Percentiles rank a stretch among this genome's conserved stretches.
Conservation (phyloP, 2,113 vertebrate species). For the Sialia sialis region DNA sequence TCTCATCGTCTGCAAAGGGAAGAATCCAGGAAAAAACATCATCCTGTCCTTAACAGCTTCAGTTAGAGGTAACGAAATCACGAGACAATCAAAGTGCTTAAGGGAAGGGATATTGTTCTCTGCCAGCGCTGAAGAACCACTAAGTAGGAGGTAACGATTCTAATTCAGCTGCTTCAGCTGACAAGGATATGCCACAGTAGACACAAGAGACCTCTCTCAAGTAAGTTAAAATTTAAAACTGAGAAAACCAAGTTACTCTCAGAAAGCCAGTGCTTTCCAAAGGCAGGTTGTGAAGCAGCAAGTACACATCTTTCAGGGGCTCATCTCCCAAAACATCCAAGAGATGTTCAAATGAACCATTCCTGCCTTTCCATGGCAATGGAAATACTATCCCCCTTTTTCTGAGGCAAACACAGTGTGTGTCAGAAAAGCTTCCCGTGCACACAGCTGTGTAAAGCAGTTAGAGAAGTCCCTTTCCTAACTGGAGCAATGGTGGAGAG, state of each 20-base stretch:
- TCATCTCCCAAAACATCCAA: not conserved
- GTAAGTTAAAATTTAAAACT: not conserved
- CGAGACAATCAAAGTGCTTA: not conserved
- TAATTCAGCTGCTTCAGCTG: not conserved
- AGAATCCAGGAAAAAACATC: not conserved
- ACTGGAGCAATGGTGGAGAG: not conserved
- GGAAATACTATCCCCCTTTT: not conserved
- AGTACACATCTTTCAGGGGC: not conserved
- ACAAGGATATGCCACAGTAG: not conserved
- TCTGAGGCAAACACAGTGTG: accelerated
- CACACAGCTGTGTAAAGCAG: accelerated
- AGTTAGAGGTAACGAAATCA: not conserved
- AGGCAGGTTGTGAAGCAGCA: accelerated
- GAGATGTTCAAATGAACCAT: not conserved
- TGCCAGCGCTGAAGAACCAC: not conserved
- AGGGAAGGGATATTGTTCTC: not conserved
- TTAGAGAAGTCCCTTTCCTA: not conserved
- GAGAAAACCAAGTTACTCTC: not conserved
- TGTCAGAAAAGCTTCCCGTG: accelerated
- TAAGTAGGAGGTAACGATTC: not conserved
- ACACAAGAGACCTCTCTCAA: not conserved
- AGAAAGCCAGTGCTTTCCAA: not conserved
- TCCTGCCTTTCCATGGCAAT: not conserved
- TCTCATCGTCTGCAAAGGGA: slow-evolving; percentile 75
- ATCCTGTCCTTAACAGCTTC: not conserved